phyloP scores from a whole-genome alignment of 2,113 vertebrate species.

The Oenanthe melanoleuca region DNA sequence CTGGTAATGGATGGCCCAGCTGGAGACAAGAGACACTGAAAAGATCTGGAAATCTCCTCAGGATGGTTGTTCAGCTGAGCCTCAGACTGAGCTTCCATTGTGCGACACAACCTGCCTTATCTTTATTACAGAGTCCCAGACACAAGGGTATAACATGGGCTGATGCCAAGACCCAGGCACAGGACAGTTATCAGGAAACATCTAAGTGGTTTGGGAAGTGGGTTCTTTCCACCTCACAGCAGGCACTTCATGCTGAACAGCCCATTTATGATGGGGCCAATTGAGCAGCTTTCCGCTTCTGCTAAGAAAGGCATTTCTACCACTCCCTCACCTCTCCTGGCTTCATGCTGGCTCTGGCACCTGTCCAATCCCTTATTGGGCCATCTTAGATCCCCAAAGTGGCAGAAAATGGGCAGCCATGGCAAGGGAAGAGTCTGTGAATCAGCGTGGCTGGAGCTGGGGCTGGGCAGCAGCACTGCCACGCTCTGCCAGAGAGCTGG shows the following conservation, averaged over 20 bases:
- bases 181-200: constrained; percentile 34
- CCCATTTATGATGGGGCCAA: background rate
- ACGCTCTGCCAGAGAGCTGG: background rate
- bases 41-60: background rate
- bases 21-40: background rate
- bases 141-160: constrained; percentile 1
- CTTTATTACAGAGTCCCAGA: constrained; percentile 46
- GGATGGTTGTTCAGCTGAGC: background rate
- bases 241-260: background rate
- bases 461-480: background rate
- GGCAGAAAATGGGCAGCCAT: background rate
- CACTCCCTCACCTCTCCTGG: background rate
- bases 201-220: constrained; percentile 41
- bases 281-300: background rate
- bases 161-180: constrained; percentile 28
- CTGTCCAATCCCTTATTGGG: background rate
- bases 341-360: background rate
- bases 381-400: background rate
- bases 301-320: background rate
- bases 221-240: constrained; percentile 4
- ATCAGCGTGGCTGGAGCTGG: background rate
- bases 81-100: constrained; percentile 16
- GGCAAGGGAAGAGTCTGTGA: background rate
- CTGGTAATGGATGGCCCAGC: background rate
- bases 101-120: constrained; percentile 4